Conservation (phyloP, 2,113 vertebrate species). For the Columba livia region DNA sequence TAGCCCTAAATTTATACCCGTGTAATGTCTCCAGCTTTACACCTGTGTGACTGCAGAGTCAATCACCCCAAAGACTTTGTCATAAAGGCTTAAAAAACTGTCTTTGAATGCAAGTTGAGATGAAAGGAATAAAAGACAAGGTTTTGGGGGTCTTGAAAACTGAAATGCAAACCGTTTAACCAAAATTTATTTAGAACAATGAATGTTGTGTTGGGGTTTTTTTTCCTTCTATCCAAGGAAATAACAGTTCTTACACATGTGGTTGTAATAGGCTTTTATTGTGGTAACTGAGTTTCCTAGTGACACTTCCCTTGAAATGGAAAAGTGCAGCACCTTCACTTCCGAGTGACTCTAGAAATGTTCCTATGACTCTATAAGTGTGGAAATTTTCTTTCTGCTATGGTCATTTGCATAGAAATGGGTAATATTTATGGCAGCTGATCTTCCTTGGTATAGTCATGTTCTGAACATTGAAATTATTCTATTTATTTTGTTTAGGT, state of each 20-base stretch:
- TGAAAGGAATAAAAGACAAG: neutral
- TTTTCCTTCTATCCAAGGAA: neutral
- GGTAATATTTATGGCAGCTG: neutral
- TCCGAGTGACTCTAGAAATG: neutral
- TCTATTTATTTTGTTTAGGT: neutral
- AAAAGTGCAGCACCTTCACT: neutral
- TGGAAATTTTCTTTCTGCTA: neutral
- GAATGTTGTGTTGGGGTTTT: rapidly evolving
- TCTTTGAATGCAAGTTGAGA: neutral
- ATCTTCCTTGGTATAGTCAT: neutral
- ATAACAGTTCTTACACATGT: neutral
- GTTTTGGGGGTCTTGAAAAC: neutral
- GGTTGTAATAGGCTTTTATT: conserved; percentile 34
- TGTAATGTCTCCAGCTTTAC: neutral
- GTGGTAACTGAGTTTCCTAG: conserved; percentile 27
- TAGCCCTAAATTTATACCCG: neutral
- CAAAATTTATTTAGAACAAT: neutral
- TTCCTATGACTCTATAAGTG: neutral
- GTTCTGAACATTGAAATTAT: neutral
- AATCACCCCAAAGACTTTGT: neutral
- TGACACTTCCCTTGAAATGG: neutral
- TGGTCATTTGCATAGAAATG: neutral
- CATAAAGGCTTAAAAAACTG: neutral
- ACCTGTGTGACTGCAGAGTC: neutral
- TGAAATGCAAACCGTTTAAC: neutral